Evolutionary conservation across 2,888 invertebrate species (phyloP), one percentile per base, ranked within the genome.

Genomic region (Drosophila pegasa): DNA sequence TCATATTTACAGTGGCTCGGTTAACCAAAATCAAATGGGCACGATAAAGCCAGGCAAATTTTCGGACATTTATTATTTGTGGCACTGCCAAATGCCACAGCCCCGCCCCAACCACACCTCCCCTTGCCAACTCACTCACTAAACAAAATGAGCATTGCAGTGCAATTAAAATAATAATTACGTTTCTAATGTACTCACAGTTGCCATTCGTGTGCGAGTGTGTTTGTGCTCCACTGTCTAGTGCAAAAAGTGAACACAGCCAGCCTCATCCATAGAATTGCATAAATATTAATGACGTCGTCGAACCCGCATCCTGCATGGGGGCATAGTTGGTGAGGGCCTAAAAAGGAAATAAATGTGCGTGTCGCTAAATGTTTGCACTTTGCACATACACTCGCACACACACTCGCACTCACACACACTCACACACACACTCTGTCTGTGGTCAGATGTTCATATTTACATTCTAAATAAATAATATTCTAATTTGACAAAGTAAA

Each of bases 121-220:
- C 25, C 29, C 1, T 8, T 6, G 3, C 16, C 12, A 12, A 16
- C 3, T 12, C 45, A 14, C 48, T 41, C 64, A 50, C 50, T 63
- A 71, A 70, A 73, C 75, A 68, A 75, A 80, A 82, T 80, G 82
- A 69, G 61, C 77, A 63, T 51, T 68, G 78, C 75, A 77, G 81
- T 84, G 87, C 90, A 90, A 90, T 90, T 90, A 90, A 90, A 90
- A 90, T 89, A 90, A 90, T 90, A 90, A 90, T 90, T 90, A 90
- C 90, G 87, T 89, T 87, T 89, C 90, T 90, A 90, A 90, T 90
- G 89, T 78, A 87, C 67, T 66, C 45, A 57, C 25, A 59, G 78
- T 71, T 77, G 77, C 67, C 86, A 82, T 87, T 82, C 83, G 80
- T 80, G 84, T 76, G 73, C 77, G 57, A 60, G 50, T 61, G 52